Evolutionary conservation across 2,113 vertebrate species (phyloP).

Genomic region (Guaruba guarouba): DNA sequence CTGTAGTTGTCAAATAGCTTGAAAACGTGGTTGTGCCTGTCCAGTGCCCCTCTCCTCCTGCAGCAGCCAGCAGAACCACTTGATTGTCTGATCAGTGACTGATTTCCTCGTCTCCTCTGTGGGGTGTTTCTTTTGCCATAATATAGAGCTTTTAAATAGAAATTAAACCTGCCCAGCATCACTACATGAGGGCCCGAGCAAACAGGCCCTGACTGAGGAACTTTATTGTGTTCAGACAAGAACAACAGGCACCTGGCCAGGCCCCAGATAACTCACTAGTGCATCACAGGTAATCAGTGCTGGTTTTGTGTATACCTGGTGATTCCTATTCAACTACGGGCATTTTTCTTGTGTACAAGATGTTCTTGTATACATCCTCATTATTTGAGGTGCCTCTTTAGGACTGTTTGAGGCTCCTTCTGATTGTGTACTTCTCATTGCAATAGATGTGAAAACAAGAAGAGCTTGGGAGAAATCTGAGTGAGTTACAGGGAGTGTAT

Average conservation of each 20-base stretch:
- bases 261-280: background rate
- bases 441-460: background rate
- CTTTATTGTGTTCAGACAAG: background rate
- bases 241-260: background rate
- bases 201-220: background rate
- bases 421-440: background rate
- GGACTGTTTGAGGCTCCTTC: background rate
- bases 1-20: background rate
- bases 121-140: background rate
- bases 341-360: background rate
- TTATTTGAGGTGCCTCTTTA: background rate
- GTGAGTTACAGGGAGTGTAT: background rate
- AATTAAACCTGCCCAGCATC: constrained; percentile 29
- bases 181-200: background rate
- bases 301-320: background rate
- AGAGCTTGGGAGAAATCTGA: background rate
- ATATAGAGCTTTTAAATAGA: constrained; percentile 34
- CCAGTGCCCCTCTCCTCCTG: background rate
- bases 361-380: rapidly evolving
- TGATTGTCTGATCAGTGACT: background rate
- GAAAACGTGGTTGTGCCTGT: rapidly evolving
- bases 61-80: background rate
- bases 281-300: background rate
- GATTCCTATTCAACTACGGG: background rate
- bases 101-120: background rate